Conservation (phyloP, 2,797 vertebrate genomes). For the Tadarida brasiliensis region DNA sequence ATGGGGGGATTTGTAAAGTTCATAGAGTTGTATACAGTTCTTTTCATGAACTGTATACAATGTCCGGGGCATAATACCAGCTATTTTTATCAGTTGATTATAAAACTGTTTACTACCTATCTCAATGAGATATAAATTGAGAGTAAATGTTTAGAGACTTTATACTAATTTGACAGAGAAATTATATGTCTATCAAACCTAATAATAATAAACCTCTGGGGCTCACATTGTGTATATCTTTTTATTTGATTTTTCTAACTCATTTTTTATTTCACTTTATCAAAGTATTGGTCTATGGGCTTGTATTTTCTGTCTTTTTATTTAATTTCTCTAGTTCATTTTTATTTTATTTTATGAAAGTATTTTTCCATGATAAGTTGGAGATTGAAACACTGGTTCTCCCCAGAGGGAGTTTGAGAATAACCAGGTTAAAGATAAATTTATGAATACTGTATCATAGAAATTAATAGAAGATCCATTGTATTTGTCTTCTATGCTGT, state of each 20-base stretch:
- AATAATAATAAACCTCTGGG: conserved; percentile 21
- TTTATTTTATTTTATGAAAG: conserved; percentile 42
- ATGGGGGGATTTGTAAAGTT: neutral
- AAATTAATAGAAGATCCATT: conserved; percentile 27
- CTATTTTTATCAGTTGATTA: neutral
- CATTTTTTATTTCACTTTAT: conserved; percentile 50
- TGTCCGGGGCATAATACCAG: neutral
- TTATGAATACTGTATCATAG: neutral
- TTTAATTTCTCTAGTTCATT: conserved; percentile 37
- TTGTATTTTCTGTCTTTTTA: conserved; percentile 26
- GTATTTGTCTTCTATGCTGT: neutral
- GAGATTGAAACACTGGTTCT: conserved; percentile 9
- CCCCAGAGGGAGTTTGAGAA: neutral
- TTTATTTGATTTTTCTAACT: conserved; percentile 40
- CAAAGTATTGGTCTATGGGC: neutral
- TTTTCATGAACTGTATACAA: neutral
- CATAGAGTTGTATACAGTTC: too few relatives aligned
- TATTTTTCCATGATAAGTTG: neutral
- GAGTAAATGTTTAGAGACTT: conserved; percentile 26
- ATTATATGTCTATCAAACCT: neutral
- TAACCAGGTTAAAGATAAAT: conserved; percentile 46
- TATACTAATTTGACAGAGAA: conserved; percentile 24
- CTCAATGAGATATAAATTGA: conserved; percentile 9
- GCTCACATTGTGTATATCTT: conserved; percentile 10
- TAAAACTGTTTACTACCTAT: neutral